phyloP scores from a whole-genome alignment of 1,140 invertebrate genomes.

The Chelonus insularis region DNA sequence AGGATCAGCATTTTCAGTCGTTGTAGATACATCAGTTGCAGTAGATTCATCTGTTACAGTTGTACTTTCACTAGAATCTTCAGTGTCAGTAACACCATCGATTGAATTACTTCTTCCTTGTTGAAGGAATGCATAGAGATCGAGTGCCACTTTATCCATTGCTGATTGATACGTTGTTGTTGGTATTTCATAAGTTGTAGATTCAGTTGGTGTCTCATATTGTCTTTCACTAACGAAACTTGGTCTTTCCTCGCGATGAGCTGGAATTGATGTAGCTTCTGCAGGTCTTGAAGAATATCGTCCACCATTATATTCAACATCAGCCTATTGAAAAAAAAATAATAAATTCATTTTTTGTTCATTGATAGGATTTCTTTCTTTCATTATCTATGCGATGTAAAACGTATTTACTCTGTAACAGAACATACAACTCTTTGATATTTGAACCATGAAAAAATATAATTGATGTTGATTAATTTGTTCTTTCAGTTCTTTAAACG shows the following conservation, averaged over 20 bases:
- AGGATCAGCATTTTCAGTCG: constrained; percentile 61
- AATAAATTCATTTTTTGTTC: too few relatives aligned
- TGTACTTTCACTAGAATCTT: constrained; percentile 45
- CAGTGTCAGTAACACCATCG: constrained; percentile 44
- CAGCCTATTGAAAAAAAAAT: too few relatives aligned
- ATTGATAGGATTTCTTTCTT: too few relatives aligned
- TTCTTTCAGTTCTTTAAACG: too few relatives aligned
- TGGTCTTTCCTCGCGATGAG: too few relatives aligned
- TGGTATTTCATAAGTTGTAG: constrained; percentile 64
- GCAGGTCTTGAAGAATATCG: constrained; percentile 39
- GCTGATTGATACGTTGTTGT: constrained; percentile 62
- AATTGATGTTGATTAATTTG: too few relatives aligned
- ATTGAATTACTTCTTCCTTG: constrained; percentile 75
- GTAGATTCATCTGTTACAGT: constrained; percentile 57
- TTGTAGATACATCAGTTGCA: constrained; percentile 65
- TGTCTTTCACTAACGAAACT: constrained; percentile 28
- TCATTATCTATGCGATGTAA: too few relatives aligned
- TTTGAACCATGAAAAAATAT: too few relatives aligned
- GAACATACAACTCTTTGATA: too few relatives aligned
- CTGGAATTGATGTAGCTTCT: too few relatives aligned
- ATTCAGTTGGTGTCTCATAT: constrained; percentile 33
- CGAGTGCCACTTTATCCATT: constrained; percentile 80
- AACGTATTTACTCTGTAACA: too few relatives aligned
- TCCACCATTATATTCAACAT: constrained; percentile 34
- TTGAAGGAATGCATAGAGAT: constrained; percentile 74